Conservation (phyloP, 2,797 vertebrate species). For the Darevskia mixta region DNA sequence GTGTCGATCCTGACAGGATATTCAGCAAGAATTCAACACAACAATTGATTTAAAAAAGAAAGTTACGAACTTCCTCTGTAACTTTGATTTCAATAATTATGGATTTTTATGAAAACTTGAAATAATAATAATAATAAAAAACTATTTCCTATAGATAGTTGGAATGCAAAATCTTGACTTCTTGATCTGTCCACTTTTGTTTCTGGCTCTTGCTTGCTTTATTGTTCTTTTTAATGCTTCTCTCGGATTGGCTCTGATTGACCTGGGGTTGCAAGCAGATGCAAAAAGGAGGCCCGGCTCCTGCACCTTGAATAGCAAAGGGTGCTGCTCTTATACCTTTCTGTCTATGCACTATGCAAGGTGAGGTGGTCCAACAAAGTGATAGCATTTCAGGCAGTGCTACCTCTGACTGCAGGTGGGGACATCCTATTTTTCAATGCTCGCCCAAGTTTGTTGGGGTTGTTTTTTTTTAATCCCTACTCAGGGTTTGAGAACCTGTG, state of each 20-base stretch:
- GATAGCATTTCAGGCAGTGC: neutral
- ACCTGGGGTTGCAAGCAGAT: no score
- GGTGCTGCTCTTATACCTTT: no score
- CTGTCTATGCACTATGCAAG: no score
- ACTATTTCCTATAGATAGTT: slow-evolving; percentile 84
- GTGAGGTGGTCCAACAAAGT: neutral
- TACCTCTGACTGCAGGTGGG: neutral
- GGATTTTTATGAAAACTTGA: slow-evolving; percentile 91
- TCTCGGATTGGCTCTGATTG: neutral
- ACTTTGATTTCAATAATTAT: slow-evolving; percentile 89
- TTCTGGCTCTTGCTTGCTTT: neutral
- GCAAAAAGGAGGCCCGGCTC: no score
- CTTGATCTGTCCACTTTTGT: slow-evolving; percentile 74
- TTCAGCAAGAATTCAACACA: slow-evolving; percentile 58
- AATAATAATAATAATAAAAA: slow-evolving; percentile 84
- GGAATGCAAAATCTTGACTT: slow-evolving; percentile 83
- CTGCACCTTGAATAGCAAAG: no score
- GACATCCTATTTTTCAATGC: neutral
- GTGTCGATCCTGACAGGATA: slow-evolving; percentile 69
- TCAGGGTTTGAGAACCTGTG: no score
- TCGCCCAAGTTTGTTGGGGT: neutral
- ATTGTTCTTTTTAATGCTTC: neutral
- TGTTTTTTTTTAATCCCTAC: neutral
- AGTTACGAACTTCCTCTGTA: slow-evolving; percentile 87
- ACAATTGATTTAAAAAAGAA: slow-evolving; percentile 79